Base-by-base conservation (phyloP, 2,888 invertebrate genomes). In the Sinhomidia bicolor region DNA sequence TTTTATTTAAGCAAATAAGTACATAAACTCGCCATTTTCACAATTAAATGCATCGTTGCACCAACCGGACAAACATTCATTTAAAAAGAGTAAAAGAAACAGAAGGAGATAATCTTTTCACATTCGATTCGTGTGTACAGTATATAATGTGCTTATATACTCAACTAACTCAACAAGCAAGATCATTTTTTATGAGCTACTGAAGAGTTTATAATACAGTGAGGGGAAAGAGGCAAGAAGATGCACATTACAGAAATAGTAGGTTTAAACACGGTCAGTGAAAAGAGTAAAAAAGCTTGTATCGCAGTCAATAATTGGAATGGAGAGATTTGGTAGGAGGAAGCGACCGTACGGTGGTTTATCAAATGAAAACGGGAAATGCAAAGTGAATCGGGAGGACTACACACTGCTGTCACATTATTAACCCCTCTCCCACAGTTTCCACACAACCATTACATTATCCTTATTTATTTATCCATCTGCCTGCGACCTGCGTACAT, bases 341-440 rank as follows among this genome's bases (percentile, higher is more conserved):
- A 57, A 20, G 60, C 20, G 71, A 83, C 71, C 71, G 71, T 83
- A 71, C 65, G 83, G 83, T 84, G 83, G 78, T 78, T 85, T 85
- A 62, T 85, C 60, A 65, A 47, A 85, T 78, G 60, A 85, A 54
- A 78, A 60, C 17, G 78, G 57, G 36, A 78, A 65, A 44, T 60
- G 78, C 57, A 62, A 84, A 68, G 74, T 44, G 44, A 47, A 65
- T 65, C 57, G 78, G 26, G 74, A 78, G 47, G 32, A 41, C 62
- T 76, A 41, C 36, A n/a, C 26, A 4, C 20, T n/a, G 41, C 68
- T 32, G 47, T 29, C 76, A 54, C 65, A 85, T 85, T n/a, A n/a
- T n/a, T 85, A 85, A 85, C 85, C 85, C 85, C 54, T 68, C 68
- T 79, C 41, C 54, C 79, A 36, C 32, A 32, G 10, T 20, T 23